phyloP scores from a whole-genome alignment of 2,113 vertebrate genomes.

The Chloropsis cyanopogon region DNA sequence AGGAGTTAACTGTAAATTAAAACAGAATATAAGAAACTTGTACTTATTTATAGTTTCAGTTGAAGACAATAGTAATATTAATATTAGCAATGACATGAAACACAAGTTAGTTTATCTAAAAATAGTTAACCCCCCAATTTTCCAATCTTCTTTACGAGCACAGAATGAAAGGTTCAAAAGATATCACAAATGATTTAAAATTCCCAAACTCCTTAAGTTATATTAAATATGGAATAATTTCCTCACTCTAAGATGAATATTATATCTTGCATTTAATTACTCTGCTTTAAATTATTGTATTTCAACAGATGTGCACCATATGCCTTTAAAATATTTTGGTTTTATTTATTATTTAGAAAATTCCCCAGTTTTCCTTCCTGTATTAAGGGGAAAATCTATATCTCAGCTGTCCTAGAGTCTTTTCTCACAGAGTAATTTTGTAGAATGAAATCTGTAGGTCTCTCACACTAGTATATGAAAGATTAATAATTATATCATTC shows the following conservation, averaged over 20 bases:
- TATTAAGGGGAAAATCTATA: slow-evolving; percentile 60
- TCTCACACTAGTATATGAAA: slow-evolving; percentile 68
- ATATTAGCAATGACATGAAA: not conserved
- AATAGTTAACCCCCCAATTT: not conserved
- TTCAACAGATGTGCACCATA: slow-evolving; percentile 75
- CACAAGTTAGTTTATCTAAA: not conserved
- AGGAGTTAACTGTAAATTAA: not conserved
- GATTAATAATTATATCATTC: slow-evolving; percentile 76
- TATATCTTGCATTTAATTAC: slow-evolving; percentile 68
- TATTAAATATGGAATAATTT: slow-evolving; percentile 52
- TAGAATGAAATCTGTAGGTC: slow-evolving; percentile 71
- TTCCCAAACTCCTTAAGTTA: slow-evolving; percentile 9
- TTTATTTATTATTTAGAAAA: slow-evolving; percentile 74
- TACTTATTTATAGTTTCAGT: not conserved
- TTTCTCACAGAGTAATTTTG: slow-evolving; percentile 67
- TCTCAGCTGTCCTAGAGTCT: slow-evolving; percentile 61
- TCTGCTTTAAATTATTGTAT: slow-evolving; percentile 70
- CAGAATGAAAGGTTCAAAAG: slow-evolving; percentile 35
- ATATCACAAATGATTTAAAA: not conserved
- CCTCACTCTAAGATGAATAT: slow-evolving; percentile 64
- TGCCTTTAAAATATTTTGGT: slow-evolving; percentile 71
- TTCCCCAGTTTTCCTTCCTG: slow-evolving; percentile 57
- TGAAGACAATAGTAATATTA: not conserved
- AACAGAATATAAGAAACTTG: not conserved
- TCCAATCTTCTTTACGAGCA: not conserved